phyloP scores from a whole-genome alignment of 2,113 vertebrate species.

The Corythaeola cristata region DNA sequence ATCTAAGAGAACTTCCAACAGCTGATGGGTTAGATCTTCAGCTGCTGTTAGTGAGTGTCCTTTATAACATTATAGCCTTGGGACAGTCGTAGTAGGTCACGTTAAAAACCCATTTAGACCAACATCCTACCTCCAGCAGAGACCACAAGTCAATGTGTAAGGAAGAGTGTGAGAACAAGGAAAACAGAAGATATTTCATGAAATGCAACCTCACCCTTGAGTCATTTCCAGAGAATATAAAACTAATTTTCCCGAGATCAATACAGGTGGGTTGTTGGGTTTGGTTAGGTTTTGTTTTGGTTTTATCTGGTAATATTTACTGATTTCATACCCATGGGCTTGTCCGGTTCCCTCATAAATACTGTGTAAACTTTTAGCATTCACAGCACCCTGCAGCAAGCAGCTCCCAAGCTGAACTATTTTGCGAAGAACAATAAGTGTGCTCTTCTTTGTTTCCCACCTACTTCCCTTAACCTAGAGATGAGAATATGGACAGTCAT shows the following conservation, averaged over 20 bases:
- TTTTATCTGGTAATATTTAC: neutral
- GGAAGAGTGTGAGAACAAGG: neutral
- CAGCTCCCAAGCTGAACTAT: neutral
- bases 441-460: neutral
- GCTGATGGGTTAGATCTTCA: neutral
- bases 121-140: neutral
- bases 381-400: neutral
- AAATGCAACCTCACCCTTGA: neutral
- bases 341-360: neutral
- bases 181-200: neutral
- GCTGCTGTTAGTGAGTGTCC: neutral
- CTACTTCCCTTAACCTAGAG: neutral
- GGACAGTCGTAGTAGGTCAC: neutral
- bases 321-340: neutral
- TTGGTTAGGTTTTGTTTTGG: neutral
- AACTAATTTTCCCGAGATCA: neutral
- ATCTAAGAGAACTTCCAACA: neutral
- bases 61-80: neutral
- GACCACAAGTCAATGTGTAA: neutral
- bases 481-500: neutral
- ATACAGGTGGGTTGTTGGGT: rapidly evolving
- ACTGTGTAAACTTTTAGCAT: neutral
- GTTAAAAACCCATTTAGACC: neutral
- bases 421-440: neutral
- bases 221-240: neutral